Percentiles rank a stretch among this genome's conserved stretches.
phyloP scores from a whole-genome alignment of 1,140 invertebrate species.

The Polyergus mexicanus region DNA sequence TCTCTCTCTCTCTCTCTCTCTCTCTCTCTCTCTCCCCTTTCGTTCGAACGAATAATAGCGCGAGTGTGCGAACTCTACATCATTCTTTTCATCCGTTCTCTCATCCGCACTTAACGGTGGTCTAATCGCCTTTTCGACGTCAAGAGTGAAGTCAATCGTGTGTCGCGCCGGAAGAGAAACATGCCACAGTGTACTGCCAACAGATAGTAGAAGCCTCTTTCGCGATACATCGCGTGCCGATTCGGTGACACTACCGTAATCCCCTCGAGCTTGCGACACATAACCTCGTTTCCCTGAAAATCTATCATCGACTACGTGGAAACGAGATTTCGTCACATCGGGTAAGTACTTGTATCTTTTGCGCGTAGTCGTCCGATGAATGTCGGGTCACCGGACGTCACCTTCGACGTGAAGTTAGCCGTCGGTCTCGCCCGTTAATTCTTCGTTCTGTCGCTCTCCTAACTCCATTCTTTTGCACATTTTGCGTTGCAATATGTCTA shows the following conservation, averaged over 20 bases:
- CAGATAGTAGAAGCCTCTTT: constrained; percentile 49
- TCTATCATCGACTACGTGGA: constrained; percentile 38
- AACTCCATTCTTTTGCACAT: neutral
- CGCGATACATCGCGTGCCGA: constrained; percentile 37
- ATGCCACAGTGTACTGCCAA: constrained; percentile 60
- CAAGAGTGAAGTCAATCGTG: neutral
- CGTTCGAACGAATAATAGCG: constrained; percentile 41
- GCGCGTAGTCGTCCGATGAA: neutral
- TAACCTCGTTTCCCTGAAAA: neutral
- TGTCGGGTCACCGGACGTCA: constrained; percentile 39
- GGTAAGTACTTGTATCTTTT: constrained; percentile 41
- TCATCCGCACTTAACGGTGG: constrained; percentile 27
- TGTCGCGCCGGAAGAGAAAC: constrained; percentile 64
- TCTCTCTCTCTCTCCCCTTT: constrained; percentile 4
- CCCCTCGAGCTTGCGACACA: neutral
- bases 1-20: constrained; percentile 23
- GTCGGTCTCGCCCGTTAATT: neutral
- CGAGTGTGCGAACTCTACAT: constrained; percentile 55
- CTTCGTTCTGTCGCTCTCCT: neutral
- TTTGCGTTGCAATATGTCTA: neutral
- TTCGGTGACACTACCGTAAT: constrained; percentile 37
- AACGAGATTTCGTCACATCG: neutral
- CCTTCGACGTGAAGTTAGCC: constrained; percentile 38
- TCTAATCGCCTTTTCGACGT: neutral
- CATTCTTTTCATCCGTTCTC: constrained; percentile 23